These are phyloP conservation scores for Aspidapion aeneum DNA, from an alignment of 2,888 invertebrate genomes.

Conservation along the genomic window DNA sequence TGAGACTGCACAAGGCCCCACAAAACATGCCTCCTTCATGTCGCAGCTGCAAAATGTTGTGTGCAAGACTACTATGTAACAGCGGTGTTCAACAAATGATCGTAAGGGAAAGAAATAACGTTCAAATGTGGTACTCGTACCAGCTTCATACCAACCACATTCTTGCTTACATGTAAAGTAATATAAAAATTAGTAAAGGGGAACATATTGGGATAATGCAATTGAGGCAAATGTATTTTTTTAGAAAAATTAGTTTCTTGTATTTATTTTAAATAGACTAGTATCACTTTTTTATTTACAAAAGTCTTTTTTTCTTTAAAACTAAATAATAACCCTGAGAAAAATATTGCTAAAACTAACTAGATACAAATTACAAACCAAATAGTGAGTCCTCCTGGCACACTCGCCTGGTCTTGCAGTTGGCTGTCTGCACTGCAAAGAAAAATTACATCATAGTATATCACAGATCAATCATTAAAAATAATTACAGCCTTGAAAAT, in stretches of 20 bases:
- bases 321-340: too few relatives aligned
- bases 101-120: slow-evolving; percentile 19
- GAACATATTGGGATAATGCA: slow-evolving; percentile 25
- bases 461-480: slow-evolving; percentile 39
- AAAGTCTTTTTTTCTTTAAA: neutral
- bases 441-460: slow-evolving; percentile 45
- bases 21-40: neutral
- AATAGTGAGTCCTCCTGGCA: slow-evolving; percentile 33
- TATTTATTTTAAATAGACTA: slow-evolving; percentile 31
- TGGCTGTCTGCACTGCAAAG: slow-evolving; percentile 43
- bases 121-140: slow-evolving; percentile 22
- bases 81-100: slow-evolving; percentile 17
- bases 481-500: slow-evolving; percentile 30
- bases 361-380: slow-evolving; percentile 42
- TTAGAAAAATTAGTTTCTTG: slow-evolving; percentile 23
- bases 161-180: slow-evolving; percentile 40
- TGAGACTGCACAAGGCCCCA: slow-evolving; percentile 1
- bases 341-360: neutral
- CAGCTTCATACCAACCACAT: slow-evolving; percentile 22
- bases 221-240: neutral
- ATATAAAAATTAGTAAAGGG: slow-evolving; percentile 39
- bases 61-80: slow-evolving; percentile 16
- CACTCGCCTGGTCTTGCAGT: slow-evolving; percentile 26
- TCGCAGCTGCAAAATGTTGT: neutral
- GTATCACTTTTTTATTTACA: slow-evolving; percentile 24